Percentiles rank a stretch among this genome's conserved stretches.
Conservation (phyloP, 2,888 invertebrate species). For the Colletes collaris region DNA sequence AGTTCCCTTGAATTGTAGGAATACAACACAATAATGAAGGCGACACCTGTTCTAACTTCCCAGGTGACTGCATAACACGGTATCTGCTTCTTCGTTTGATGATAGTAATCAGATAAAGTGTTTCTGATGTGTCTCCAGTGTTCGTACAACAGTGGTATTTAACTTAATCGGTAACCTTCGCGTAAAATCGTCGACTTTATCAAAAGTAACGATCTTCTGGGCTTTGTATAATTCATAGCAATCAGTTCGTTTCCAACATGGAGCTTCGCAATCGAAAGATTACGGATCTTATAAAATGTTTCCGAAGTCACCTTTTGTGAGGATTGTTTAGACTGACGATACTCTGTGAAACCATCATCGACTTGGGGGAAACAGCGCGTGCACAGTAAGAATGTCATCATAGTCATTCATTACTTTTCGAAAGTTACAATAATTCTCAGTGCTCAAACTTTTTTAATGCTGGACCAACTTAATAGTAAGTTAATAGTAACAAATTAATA, state of each 20-base stretch:
- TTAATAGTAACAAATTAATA: too few relatives aligned
- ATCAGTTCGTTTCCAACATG: slow-evolving; percentile 20
- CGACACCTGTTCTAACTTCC: slow-evolving; percentile 20
- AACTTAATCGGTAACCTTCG: slow-evolving; percentile 55
- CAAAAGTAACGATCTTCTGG: slow-evolving; percentile 25
- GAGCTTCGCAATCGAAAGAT: slow-evolving; percentile 28
- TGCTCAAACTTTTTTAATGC: background rate
- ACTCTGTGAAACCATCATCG: background rate
- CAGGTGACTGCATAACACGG: slow-evolving; percentile 16
- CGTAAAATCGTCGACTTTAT: slow-evolving; percentile 44
- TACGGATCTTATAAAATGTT: slow-evolving; percentile 44
- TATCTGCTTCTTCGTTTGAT: slow-evolving; percentile 10
- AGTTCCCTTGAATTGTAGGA: background rate
- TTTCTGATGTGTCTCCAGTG: slow-evolving; percentile 15
- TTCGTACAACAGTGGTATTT: slow-evolving; percentile 18
- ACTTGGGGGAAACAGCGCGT: background rate
- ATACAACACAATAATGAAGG: slow-evolving; percentile 11
- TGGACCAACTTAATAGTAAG: background rate
- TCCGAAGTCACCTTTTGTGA: background rate
- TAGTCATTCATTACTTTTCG: background rate
- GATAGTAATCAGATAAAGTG: slow-evolving; percentile 47
- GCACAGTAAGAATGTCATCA: slow-evolving; percentile 15
- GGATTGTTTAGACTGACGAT: slow-evolving; percentile 15
- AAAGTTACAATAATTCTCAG: too few relatives aligned
- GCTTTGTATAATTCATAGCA: slow-evolving; percentile 31